phyloP scores from a whole-genome alignment of 2,888 invertebrate genomes.

The Aporophyla lueneburgensis region DNA sequence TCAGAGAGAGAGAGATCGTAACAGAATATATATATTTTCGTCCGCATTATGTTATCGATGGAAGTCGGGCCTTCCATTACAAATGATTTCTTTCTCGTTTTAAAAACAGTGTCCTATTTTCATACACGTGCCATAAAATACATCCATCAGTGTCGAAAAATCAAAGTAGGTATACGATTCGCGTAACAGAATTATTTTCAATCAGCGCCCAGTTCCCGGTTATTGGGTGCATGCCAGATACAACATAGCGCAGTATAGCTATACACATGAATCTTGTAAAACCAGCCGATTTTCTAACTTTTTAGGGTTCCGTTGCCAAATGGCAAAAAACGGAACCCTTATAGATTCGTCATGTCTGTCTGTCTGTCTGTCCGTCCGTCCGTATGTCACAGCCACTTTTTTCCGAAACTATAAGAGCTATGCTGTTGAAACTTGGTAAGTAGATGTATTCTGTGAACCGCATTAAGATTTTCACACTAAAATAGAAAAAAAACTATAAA shows the following conservation, averaged over 20 bases:
- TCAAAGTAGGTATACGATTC: constrained; percentile 39
- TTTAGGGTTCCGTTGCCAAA: too few species aligned
- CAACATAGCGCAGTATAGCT: constrained; percentile 36
- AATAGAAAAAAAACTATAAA: too few species aligned
- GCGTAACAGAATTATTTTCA: constrained; percentile 64
- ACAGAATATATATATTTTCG: constrained; percentile 18
- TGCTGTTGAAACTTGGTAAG: too few species aligned
- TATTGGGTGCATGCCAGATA: constrained; percentile 62
- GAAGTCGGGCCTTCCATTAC: neutral
- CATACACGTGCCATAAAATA: constrained; percentile 33
- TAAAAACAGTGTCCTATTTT: constrained; percentile 40
- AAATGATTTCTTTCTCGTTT: constrained; percentile 11
- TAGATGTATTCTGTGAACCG: too few species aligned
- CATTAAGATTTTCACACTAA: too few species aligned
- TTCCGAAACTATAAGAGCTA: too few species aligned
- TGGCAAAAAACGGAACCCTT: too few species aligned
- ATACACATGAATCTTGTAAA: constrained; percentile 38
- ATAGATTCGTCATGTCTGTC: too few species aligned
- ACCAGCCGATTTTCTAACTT: neutral
- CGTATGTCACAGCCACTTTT: too few species aligned
- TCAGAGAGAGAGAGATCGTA: too few species aligned
- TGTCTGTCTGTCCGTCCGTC: too few species aligned
- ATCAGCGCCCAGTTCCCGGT: constrained; percentile 53
- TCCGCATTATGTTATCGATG: neutral
- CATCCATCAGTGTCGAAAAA: constrained; percentile 55